Evolutionary conservation across 2,113 vertebrate genomes (phyloP).

Genomic region (Gambusia holbrooki): DNA sequence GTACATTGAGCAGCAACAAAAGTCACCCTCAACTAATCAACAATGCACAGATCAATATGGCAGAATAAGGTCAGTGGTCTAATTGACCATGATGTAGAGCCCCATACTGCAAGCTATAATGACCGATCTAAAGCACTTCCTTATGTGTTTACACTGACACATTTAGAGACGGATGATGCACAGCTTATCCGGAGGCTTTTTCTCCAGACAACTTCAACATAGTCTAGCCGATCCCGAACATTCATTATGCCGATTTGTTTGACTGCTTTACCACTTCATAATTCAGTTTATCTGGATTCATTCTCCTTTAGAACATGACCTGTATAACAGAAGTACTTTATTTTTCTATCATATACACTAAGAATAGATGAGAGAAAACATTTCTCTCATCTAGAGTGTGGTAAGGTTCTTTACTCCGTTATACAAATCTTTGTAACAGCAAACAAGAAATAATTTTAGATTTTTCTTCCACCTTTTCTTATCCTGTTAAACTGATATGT

Average conservation of each 20-base stretch:
- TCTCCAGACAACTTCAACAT: neutral
- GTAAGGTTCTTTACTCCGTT: too few species aligned
- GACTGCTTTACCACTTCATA: neutral
- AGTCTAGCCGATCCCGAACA: neutral
- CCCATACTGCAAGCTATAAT: neutral
- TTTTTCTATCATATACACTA: too few species aligned
- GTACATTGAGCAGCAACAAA: neutral
- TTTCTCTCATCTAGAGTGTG: neutral
- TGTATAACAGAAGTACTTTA: neutral
- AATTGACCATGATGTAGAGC: neutral
- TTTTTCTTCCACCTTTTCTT: neutral
- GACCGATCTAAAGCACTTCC: neutral
- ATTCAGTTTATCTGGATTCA: neutral
- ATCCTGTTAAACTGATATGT: neutral
- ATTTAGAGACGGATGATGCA: neutral
- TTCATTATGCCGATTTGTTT: neutral
- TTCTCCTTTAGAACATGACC: neutral
- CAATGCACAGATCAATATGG: neutral
- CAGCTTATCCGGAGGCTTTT: neutral
- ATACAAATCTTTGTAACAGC: neutral
- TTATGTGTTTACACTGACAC: neutral
- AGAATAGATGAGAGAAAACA: too few species aligned
- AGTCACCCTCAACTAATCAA: constrained; percentile 1
- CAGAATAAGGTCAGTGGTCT: constrained; percentile 5
- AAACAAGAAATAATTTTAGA: neutral